Conservation (phyloP, 2,888 invertebrate genomes). For the Leucoptera coffeella region DNA sequence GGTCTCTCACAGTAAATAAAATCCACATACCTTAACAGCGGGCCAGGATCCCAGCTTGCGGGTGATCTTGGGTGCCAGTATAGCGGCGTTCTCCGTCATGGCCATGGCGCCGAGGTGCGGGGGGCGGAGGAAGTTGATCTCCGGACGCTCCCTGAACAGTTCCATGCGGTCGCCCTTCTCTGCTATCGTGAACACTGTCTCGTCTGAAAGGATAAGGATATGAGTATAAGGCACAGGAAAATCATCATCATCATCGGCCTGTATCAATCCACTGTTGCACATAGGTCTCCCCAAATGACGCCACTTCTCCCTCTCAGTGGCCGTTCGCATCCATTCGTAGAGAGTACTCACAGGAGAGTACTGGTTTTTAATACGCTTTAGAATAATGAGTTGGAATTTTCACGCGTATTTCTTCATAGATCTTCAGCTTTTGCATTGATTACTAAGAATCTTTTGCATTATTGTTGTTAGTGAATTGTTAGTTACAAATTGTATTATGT, state of each 20-base stretch:
- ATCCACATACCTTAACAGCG: slow-evolving; percentile 21
- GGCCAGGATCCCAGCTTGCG: slow-evolving; percentile 15
- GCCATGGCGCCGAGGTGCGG: slow-evolving; percentile 12
- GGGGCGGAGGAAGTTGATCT: slow-evolving; percentile 17
- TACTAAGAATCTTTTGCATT: too few species aligned
- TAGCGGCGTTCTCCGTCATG: slow-evolving; percentile 8
- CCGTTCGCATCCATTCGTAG: neutral
- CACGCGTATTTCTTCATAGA: too few species aligned
- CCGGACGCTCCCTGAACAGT: slow-evolving; percentile 13
- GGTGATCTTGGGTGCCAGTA: slow-evolving; percentile 7
- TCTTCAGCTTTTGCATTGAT: too few species aligned
- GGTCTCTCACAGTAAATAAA: too few species aligned
- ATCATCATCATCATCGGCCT: too few species aligned
- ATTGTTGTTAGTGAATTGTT: too few species aligned
- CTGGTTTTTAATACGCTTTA: too few species aligned
- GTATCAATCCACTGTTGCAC: too few species aligned
- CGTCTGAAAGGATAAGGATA: slow-evolving; percentile 8
- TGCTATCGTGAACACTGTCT: slow-evolving; percentile 23
- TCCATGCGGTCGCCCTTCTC: slow-evolving; percentile 16
- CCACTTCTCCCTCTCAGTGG: too few species aligned
- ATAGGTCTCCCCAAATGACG: too few species aligned
- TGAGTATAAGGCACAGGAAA: neutral
- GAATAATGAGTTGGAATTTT: too few species aligned
- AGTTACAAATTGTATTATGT: too few species aligned
- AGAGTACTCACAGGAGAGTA: slow-evolving; percentile 7